Evolutionary conservation across 35 echinoderm and acorn worm species (phyloP), one percentile per base, ranked within the genome.

Genomic region (Antedon bifida): DNA sequence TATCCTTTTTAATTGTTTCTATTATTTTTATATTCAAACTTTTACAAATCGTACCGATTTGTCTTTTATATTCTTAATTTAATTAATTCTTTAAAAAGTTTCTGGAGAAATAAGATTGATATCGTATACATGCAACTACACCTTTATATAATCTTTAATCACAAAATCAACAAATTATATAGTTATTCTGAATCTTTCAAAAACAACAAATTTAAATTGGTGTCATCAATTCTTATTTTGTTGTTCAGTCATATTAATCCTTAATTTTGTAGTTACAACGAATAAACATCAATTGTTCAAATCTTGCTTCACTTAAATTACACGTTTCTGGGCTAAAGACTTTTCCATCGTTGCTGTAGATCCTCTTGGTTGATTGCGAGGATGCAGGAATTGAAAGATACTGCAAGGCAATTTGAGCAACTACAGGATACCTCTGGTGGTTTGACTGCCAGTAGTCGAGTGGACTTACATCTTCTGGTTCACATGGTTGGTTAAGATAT

Each of bases 231-330:
- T n/a, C n/a, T n/a, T n/a, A n/a, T n/a, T n/a, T n/a, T n/a, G n/a
- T 44, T 44, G 5, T 44, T 44, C 16, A 44, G 31, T 55, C n/a
- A 31, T 55, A n/a, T n/a, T n/a, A n/a, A n/a, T n/a, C n/a, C n/a
- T n/a, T n/a, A n/a, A n/a, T n/a, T 42, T 42, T 42, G 38, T 42
- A 42, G 38, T 86, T 86, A 33, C 77, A 44, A 31, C 45, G 78
- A 9, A 86, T 75, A 32, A 86, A 79, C 84, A 86, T 86, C 10
- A 86, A 38, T 79, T 86, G 75, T 36, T 86, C 75, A 45, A 86
- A 86, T n/a, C 34, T 8, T 33, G 7, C 34, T 32, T 86, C 76
- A 34, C 30, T 34, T n/a, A 38, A 36, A 3, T n/a, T n/a, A 44
- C 36, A 33, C 35, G 34, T 36, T 19, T 86, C 34, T 79, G 84